Evolutionary conservation across 2,888 invertebrate genomes (phyloP).

Genomic region (Chorisops tibialis): DNA sequence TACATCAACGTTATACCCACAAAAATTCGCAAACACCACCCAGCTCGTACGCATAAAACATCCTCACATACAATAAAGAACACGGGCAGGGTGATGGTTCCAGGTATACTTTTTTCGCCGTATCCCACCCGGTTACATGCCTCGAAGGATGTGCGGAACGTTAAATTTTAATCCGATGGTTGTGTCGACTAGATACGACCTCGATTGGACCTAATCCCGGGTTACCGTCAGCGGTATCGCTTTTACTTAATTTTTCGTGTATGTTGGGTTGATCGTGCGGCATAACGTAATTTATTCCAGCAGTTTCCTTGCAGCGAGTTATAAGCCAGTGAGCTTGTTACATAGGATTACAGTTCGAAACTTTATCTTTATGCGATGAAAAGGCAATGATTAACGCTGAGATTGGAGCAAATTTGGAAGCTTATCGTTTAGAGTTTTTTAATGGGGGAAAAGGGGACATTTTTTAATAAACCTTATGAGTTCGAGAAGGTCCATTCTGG

Average conservation of each 20-base stretch:
- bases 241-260: neutral
- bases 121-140: too few relatives aligned
- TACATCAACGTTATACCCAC: neutral
- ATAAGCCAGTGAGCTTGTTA: conserved; percentile 20
- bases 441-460: too few relatives aligned
- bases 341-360: conserved; percentile 16
- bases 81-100: too few relatives aligned
- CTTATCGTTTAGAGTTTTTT: too few relatives aligned
- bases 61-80: too few relatives aligned
- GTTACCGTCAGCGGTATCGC: neutral
- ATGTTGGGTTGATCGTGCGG: conserved; percentile 7
- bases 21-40: neutral
- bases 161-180: neutral
- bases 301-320: conserved; percentile 10
- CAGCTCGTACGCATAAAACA: too few relatives aligned
- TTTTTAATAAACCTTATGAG: too few relatives aligned
- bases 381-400: neutral
- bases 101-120: too few relatives aligned
- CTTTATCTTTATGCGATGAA: conserved; percentile 15
- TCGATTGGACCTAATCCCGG: neutral
- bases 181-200: neutral
- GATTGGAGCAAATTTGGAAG: neutral
- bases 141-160: too few relatives aligned
- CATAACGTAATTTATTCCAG: conserved; percentile 2
- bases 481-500: too few relatives aligned